phyloP scores from a whole-genome alignment of 2,888 invertebrate species.

The Melanchra persicariae region DNA sequence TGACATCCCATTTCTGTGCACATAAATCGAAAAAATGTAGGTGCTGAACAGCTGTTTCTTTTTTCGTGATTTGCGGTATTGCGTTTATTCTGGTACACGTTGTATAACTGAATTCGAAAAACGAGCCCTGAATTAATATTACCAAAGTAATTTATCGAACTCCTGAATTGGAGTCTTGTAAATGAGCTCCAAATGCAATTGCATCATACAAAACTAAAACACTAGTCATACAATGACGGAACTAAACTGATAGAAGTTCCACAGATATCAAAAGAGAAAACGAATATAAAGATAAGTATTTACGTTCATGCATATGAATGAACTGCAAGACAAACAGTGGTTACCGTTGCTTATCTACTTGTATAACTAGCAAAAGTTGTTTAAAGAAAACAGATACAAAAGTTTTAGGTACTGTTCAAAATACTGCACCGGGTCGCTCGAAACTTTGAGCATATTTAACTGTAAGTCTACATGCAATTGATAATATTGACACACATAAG shows the following conservation, averaged over 20 bases:
- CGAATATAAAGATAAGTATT: slow-evolving; percentile 62
- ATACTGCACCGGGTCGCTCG: slow-evolving; percentile 14
- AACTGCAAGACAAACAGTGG: slow-evolving; percentile 58
- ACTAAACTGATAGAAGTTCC: slow-evolving; percentile 50
- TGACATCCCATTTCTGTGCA: too few species aligned
- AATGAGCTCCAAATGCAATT: not conserved
- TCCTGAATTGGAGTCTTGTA: not conserved
- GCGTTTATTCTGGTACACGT: too few species aligned
- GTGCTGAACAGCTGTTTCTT: too few species aligned
- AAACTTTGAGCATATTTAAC: slow-evolving; percentile 26
- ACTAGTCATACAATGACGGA: not conserved
- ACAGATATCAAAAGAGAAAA: slow-evolving; percentile 51
- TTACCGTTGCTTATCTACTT: slow-evolving; percentile 56
- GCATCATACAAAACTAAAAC: slow-evolving; percentile 3
- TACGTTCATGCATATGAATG: slow-evolving; percentile 58
- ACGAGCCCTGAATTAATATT: not conserved
- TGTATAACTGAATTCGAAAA: not conserved
- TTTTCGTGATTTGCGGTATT: too few species aligned
- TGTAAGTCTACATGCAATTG: slow-evolving; percentile 4
- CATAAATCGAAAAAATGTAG: too few species aligned
- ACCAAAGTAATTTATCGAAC: not conserved
- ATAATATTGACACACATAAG: slow-evolving; percentile 7
- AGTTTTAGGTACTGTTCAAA: slow-evolving; percentile 49
- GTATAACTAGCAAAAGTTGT: slow-evolving; percentile 48
- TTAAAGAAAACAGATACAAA: slow-evolving; percentile 41